Percentiles rank a stretch among this genome's conserved stretches.
Conservation (phyloP, 2,113 vertebrate species). For the Machaerirhynchus nigripectus region DNA sequence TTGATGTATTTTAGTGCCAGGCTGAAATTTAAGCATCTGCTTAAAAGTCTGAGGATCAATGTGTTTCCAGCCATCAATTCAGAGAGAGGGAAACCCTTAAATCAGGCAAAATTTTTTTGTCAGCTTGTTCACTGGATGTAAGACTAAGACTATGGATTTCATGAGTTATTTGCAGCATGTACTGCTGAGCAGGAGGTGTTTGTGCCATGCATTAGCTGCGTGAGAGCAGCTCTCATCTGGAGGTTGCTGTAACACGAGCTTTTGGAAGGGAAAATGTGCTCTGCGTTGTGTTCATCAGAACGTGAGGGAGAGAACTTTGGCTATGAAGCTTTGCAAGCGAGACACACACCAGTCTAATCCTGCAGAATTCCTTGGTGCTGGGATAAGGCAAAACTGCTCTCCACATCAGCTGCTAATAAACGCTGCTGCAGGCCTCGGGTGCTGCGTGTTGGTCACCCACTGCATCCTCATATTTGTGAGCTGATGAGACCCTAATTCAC, state of each 20-base stretch:
- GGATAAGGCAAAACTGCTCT: not conserved
- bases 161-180: not conserved
- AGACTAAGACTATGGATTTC: not conserved
- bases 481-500: not conserved
- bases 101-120: not conserved
- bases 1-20: not conserved
- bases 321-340: not conserved
- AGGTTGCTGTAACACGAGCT: not conserved
- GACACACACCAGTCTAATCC: not conserved
- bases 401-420: not conserved
- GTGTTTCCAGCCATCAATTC: not conserved
- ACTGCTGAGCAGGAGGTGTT: not conserved
- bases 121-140: not conserved
- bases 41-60: not conserved
- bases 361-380: not conserved
- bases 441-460: not conserved
- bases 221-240: not conserved
- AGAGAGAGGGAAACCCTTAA: not conserved
- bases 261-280: not conserved
- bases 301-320: not conserved
- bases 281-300: not conserved
- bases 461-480: not conserved
- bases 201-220: not conserved
- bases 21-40: not conserved
- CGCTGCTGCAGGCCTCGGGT: not conserved